These are phyloP conservation scores for Gastracanthus pulcherrimus DNA, from an alignment of 2,888 invertebrate genomes.

Conservation along the genomic window DNA sequence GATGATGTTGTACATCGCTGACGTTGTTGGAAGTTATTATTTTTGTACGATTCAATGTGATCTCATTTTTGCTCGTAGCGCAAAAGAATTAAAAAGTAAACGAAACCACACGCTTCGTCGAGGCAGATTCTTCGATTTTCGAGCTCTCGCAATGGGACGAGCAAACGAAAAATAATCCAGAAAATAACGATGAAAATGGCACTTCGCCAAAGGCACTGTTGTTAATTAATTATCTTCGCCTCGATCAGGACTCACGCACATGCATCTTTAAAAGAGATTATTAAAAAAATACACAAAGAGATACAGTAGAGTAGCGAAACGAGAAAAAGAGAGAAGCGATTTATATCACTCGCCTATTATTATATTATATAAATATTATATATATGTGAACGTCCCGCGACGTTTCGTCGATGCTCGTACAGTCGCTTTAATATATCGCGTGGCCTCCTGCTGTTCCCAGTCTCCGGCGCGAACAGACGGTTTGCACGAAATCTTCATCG, in stretches of 20 bases:
- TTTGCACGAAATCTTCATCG: constrained; percentile 21
- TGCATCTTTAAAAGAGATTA: constrained; percentile 50
- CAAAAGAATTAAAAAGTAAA: constrained; percentile 25
- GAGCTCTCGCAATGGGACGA: background rate
- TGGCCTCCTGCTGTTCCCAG: constrained; percentile 7
- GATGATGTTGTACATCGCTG: constrained; percentile 43
- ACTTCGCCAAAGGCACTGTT: constrained; percentile 11
- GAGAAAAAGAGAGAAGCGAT: constrained; percentile 31
- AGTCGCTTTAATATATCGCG: constrained; percentile 20
- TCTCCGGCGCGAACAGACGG: background rate
- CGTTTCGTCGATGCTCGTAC: constrained; percentile 44
- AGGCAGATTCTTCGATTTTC: constrained; percentile 7
- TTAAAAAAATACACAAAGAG: constrained; percentile 44
- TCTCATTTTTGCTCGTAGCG: constrained; percentile 63
- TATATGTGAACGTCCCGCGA: constrained; percentile 22
- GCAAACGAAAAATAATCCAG: background rate
- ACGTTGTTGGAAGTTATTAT: constrained; percentile 62
- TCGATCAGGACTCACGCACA: constrained; percentile 60
- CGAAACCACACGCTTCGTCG: background rate
- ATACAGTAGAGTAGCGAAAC: constrained; percentile 19
- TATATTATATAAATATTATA: constrained; percentile 20
- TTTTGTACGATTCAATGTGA: constrained; percentile 61
- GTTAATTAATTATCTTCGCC: constrained; percentile 41
- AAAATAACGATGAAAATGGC: background rate
- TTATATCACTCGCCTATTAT: constrained; percentile 42